Evolutionary conservation across 1,140 invertebrate species (phyloP).

Genomic region (Melitaea cinxia): DNA sequence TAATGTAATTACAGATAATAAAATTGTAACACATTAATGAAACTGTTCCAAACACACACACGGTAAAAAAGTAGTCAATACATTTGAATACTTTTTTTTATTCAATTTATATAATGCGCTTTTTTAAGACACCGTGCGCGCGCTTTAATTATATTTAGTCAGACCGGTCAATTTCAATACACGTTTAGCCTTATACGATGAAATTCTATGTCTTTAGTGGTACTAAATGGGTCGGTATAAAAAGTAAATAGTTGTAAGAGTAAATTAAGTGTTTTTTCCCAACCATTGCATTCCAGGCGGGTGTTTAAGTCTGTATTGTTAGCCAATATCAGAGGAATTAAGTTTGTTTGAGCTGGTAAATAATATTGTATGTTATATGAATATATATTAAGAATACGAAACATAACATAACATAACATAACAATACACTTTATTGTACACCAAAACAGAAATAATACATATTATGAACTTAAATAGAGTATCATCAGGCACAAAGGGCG

Average conservation of each 20-base stretch:
- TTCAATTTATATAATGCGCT: background rate
- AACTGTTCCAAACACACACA: background rate
- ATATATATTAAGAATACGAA: no score
- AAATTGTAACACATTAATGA: background rate
- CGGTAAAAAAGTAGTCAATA: no score
- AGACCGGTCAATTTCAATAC: constrained; percentile 13
- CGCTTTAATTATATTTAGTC: background rate
- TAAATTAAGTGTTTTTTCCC: background rate
- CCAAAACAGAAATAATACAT: no score
- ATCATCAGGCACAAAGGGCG: no score
- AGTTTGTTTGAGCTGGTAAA: no score
- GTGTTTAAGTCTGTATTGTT: background rate
- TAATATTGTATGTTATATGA: no score
- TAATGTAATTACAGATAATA: background rate
- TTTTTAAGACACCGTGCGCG: background rate
- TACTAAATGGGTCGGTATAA: background rate
- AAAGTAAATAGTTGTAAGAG: background rate
- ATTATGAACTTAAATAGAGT: no score
- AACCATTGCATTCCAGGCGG: background rate
- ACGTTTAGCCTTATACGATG: constrained; percentile 4
- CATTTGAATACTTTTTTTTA: no score
- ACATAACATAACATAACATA: no score
- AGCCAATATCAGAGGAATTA: no score
- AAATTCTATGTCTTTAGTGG: constrained; percentile 12
- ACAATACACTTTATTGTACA: no score